These are phyloP conservation scores for Megaceryle maxima DNA, from an alignment of 2,113 vertebrate species.

Conservation along the genomic window DNA sequence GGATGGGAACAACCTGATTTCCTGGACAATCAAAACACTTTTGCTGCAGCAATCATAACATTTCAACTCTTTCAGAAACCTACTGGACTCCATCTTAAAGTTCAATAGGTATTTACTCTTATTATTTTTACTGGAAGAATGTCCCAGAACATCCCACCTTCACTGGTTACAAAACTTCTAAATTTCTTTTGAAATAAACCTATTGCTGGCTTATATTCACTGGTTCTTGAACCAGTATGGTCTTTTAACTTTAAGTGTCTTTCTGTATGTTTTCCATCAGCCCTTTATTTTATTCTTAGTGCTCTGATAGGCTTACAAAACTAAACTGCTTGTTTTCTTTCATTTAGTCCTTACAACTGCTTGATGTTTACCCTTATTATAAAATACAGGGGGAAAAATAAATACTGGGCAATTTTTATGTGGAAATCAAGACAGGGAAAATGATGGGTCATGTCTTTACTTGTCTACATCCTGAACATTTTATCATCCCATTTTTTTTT, in stretches of 20 bases:
- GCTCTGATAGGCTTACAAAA: neutral
- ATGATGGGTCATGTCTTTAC: neutral
- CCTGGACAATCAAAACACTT: neutral
- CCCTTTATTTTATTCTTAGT: neutral
- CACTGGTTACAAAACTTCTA: neutral
- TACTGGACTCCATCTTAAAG: neutral
- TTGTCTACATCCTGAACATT: neutral
- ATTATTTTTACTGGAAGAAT: neutral
- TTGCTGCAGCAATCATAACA: neutral
- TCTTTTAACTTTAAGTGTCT: neutral
- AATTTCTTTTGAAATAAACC: neutral
- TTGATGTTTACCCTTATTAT: neutral
- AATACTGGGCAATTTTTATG: neutral
- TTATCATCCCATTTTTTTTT: neutral
- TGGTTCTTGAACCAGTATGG: neutral
- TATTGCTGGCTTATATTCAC: neutral
- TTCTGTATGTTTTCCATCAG: neutral
- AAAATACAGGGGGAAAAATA: neutral
- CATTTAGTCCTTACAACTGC: neutral
- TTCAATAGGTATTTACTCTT: fast-evolving
- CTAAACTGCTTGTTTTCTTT: neutral
- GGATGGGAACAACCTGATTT: neutral
- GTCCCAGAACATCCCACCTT: neutral
- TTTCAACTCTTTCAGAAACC: neutral
- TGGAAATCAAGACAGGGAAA: neutral